Evolutionary conservation across 2,888 invertebrate genomes (phyloP).

Genomic region (Chalcis sispes): DNA sequence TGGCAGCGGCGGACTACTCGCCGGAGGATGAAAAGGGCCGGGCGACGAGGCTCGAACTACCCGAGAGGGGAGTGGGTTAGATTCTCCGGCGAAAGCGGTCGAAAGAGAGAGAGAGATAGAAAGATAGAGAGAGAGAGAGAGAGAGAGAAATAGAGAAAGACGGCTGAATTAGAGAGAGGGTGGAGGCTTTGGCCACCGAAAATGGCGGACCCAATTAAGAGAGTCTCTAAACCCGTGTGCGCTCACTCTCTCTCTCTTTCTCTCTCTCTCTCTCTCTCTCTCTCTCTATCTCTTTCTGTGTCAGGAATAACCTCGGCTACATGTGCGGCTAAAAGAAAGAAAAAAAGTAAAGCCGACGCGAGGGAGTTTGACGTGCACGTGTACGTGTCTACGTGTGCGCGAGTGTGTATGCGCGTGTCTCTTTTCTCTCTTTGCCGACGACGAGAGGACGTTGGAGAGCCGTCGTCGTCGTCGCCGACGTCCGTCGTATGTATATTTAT

Average conservation of each 20-base stretch:
- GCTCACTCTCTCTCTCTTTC: slow-evolving; percentile 6
- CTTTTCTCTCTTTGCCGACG: slow-evolving; percentile 10
- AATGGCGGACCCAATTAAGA: slow-evolving; percentile 77
- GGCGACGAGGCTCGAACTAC: slow-evolving; percentile 36
- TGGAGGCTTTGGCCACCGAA: slow-evolving; percentile 70
- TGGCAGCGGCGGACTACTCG: slow-evolving; percentile 51
- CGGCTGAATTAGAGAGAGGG: slow-evolving; percentile 62
- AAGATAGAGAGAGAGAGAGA: slow-evolving; percentile 34
- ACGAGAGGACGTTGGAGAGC: slow-evolving; percentile 16
- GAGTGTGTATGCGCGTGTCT: slow-evolving; percentile 16
- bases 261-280: slow-evolving; percentile 7
- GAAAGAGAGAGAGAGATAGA: too few relatives aligned
- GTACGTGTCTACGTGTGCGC: slow-evolving; percentile 18
- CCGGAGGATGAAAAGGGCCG: slow-evolving; percentile 55
- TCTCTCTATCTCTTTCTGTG: neutral
- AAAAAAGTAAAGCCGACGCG: slow-evolving; percentile 58
- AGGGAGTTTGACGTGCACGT: neutral
- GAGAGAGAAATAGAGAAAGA: slow-evolving; percentile 54
- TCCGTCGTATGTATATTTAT: slow-evolving; percentile 53
- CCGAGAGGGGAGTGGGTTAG: slow-evolving; percentile 58
- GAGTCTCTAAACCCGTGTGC: slow-evolving; percentile 39
- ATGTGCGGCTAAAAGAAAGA: slow-evolving; percentile 45
- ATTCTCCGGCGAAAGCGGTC: slow-evolving; percentile 3
- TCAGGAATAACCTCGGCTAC: neutral
- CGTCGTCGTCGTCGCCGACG: slow-evolving; percentile 55